phyloP scores from a whole-genome alignment of 2,113 vertebrate genomes.

The Phoxinus phoxinus region DNA sequence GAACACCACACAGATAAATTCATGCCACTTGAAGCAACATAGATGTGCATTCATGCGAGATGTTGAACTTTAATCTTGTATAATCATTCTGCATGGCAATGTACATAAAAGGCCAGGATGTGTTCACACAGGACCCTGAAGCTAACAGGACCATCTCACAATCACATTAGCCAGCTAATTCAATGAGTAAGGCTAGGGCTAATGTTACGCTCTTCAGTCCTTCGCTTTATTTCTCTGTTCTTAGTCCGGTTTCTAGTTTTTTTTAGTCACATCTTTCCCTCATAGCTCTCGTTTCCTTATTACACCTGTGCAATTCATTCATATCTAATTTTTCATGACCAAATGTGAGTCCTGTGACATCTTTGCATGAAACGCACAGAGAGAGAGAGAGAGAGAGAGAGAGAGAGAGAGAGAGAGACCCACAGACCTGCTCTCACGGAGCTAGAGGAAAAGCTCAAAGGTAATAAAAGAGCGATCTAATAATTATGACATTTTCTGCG shows the following conservation, averaged over 20 bases:
- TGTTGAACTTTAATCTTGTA: slow-evolving; percentile 51
- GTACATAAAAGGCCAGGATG: slow-evolving; percentile 37
- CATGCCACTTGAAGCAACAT: slow-evolving; percentile 17
- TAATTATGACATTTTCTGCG: slow-evolving; percentile 62
- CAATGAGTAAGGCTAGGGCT: slow-evolving; percentile 39
- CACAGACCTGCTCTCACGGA: background rate
- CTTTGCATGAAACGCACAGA: background rate
- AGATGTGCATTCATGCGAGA: slow-evolving; percentile 36
- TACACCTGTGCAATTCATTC: background rate
- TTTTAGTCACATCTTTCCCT: background rate
- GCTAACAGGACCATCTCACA: slow-evolving; percentile 42
- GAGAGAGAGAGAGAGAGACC: background rate
- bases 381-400: background rate
- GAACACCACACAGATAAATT: slow-evolving; percentile 13
- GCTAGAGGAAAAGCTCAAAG: slow-evolving; percentile 34
- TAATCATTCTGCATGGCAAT: slow-evolving; percentile 38
- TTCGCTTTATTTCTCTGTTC: slow-evolving; percentile 10
- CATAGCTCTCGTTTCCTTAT: slow-evolving; percentile 28
- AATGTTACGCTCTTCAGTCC: slow-evolving; percentile 18
- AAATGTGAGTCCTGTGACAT: slow-evolving; percentile 18
- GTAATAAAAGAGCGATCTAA: slow-evolving; percentile 64
- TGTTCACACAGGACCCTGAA: slow-evolving; percentile 24
- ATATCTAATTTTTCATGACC: background rate
- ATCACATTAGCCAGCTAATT: slow-evolving; percentile 49
- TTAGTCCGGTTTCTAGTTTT: background rate